Base-by-base conservation (phyloP, 1,140 invertebrate species). In the Trichonephila clavata region DNA sequence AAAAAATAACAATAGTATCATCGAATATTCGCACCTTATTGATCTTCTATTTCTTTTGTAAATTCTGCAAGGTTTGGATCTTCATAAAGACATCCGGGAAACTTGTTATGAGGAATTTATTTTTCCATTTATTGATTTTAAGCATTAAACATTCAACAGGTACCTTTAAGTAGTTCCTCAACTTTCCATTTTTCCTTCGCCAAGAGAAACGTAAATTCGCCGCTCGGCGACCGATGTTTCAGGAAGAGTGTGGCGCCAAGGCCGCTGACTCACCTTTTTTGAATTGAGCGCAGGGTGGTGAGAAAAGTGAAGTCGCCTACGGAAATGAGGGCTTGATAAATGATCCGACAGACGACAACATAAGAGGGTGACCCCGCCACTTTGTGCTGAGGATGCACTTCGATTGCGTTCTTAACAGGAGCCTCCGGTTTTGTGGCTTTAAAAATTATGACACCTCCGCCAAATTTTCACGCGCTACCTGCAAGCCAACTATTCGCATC, bases 241-340 rank as follows among this genome's bases (percentile, higher is more conserved):
- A 77, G 71, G 71, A 77, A 77, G 71, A 32, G 81, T 7, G 60
- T 18, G 90, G 59, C 90, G 88, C 80, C 77, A 92, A 92, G 61
- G 57, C 63, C 80, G 90, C 90, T 92, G 90, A 92, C 90, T 92
- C 90, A 92, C 90, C 90, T 92, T 68, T n/a, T 86, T 92, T 50
- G 81, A 92, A 91, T 83, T 81, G 71, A 21, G 89, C 21, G 71
- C 50, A 61, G 89, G 89, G 89, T 91, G 71, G 89, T 91, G 89
- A 91, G 89, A 81, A 91, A 91, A 83, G 59, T 61, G 59, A 63
- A 83, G 60, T 92, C 90, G 90, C 90, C 90, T 81, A 92, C 90
- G 90, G 90, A 92, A 92, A 86, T 86, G 90, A 92, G 81, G 80
- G 81, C 77, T 92, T 92, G 90, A 92, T 92, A 92, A 92, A 92